Base-by-base conservation (phyloP, 1,140 invertebrate species). In the Panulirus ornatus region DNA sequence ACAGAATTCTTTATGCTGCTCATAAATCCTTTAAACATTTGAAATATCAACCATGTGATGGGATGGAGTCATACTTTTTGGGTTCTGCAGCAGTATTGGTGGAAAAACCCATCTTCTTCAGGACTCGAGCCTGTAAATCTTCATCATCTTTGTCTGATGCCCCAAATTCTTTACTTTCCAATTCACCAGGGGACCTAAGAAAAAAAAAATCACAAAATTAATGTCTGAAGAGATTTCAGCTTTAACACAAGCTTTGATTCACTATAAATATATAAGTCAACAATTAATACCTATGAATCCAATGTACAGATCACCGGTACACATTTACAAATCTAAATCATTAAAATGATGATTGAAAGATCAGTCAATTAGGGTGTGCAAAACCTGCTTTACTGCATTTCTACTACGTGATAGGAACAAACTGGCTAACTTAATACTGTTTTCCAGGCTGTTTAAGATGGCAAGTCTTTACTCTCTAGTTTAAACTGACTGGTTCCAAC, bases 161-260 rank as follows among this genome's bases (percentile, higher is more conserved):
- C 27, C 44, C 47, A 3, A 36, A 70, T 9, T 30, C 27, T 19
- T 3, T 19, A 42, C 16, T n/a, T 22, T 42, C 73, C 5, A 22
- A 38, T 66, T 38, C 47, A 30, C 36, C 81, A n/a, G 63, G 81
- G 36, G 63, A 84, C 30, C 54, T 70, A 30, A 38, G 6, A 40
- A 19, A 66, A 19, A 22, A 38, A 0, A 22, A 30, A 36, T 11
- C n/a, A n/a, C n/a, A n/a, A n/a, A n/a, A n/a, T n/a, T n/a, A n/a
- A n/a, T n/a, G n/a, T n/a, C n/a, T n/a, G n/a, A n/a, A n/a, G n/a
- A n/a, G n/a, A n/a, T n/a, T n/a, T n/a, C 0, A n/a, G 2, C 34
- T 5, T 66, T 42, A 40, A 2, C 11, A 73, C 16, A 16, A 16
- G 9, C 34, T 36, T 6, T 36, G 2, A 73, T 36, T 38, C n/a